Conservation (phyloP, 2,797 vertebrate genomes). For the Megalops cyprinoides region DNA sequence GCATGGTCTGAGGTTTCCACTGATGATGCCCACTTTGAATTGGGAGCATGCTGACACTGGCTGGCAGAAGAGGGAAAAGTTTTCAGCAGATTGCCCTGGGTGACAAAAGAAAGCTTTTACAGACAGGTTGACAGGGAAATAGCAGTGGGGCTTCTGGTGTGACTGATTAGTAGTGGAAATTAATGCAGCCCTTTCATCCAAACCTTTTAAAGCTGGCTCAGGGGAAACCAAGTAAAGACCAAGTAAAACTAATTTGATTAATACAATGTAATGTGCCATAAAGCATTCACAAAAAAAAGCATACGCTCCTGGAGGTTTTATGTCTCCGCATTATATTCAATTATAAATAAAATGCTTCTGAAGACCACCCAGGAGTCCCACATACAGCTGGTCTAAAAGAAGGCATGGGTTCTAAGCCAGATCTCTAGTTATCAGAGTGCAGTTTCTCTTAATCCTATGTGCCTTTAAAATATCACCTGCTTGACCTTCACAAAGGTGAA, state of each 20-base stretch:
- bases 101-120: conserved; percentile 61
- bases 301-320: conserved; percentile 62
- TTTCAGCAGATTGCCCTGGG: conserved; percentile 1
- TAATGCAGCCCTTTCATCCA: conserved; percentile 73
- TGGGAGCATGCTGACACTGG: background rate
- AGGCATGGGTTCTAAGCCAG: conserved; percentile 7
- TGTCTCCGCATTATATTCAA: conserved; percentile 72
- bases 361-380: conserved; percentile 66
- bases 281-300: conserved; percentile 61
- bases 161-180: conserved; percentile 76
- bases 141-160: conserved; percentile 53
- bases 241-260: conserved; percentile 77
- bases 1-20: background rate
- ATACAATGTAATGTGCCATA: conserved; percentile 73
- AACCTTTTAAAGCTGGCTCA: conserved; percentile 75
- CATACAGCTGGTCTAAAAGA: conserved; percentile 56
- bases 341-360: conserved; percentile 73
- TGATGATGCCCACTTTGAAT: background rate
- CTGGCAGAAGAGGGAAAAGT: background rate
- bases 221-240: conserved; percentile 71
- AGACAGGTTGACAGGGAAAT: conserved; percentile 30
- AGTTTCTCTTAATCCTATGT: conserved; percentile 17
- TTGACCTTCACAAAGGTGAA: conserved; percentile 13
- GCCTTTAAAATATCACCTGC: background rate
- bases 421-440: background rate